Percentiles rank a stretch among this genome's conserved stretches.
Evolutionary conservation across 2,797 vertebrate species (phyloP).

Genomic region (Linurgus olivaceus): DNA sequence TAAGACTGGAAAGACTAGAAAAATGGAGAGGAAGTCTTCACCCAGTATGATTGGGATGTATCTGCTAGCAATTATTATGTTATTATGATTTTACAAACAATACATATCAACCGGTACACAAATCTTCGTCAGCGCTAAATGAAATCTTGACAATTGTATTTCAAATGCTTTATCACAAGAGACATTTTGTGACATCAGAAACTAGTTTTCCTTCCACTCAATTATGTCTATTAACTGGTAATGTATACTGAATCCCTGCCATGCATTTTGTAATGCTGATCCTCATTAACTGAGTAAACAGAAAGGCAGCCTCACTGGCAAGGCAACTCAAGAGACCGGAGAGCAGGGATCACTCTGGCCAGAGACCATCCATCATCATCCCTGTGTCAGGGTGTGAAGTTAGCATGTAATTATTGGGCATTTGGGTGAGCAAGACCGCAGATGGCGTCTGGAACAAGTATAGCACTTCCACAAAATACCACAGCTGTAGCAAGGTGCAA

Average conservation of each 20-base stretch:
- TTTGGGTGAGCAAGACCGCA: not conserved
- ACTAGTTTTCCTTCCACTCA: constrained; percentile 57
- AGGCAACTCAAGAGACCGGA: not conserved
- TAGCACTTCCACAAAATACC: not conserved
- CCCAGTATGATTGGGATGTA: not conserved
- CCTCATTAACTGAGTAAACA: constrained; percentile 56
- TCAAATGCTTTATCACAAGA: constrained; percentile 25
- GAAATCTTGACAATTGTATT: constrained; percentile 33
- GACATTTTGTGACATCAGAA: constrained; percentile 48
- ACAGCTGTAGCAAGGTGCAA: not conserved
- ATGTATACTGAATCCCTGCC: constrained; percentile 28
- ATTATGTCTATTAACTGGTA: constrained; percentile 53
- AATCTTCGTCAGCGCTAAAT: not conserved
- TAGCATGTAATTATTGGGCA: not conserved
- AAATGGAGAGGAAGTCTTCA: constrained; percentile 24
- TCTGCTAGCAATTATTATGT: constrained; percentile 44
- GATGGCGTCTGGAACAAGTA: not conserved
- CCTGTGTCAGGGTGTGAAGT: not conserved
- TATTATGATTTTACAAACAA: constrained; percentile 38
- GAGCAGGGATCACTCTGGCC: not conserved
- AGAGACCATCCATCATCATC: not conserved
- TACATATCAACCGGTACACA: not conserved
- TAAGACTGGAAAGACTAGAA: constrained; percentile 16
- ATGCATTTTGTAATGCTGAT: not conserved
- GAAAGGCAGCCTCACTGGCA: constrained; percentile 8